A percentile compares a stretch with the other conserved stretches of the same genome.
phyloP scores from a whole-genome alignment of 1,140 invertebrate genomes.

The Drosophila kurseongensis region DNA sequence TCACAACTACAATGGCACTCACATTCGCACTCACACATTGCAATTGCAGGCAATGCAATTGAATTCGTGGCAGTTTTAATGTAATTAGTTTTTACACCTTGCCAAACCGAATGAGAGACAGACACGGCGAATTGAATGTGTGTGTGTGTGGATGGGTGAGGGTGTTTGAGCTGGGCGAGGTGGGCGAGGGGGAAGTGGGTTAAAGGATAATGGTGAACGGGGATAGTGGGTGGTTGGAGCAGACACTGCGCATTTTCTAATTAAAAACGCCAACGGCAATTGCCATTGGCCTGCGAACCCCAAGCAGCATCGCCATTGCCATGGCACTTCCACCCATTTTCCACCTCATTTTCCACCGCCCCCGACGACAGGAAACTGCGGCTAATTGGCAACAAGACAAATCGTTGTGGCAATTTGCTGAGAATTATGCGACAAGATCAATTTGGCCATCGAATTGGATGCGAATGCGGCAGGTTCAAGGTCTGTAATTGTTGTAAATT shows the following conservation, averaged over 20 bases:
- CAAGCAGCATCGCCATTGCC: conserved; percentile 5
- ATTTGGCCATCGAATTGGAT: conserved; percentile 55
- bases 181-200: neutral
- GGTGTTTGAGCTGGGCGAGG: neutral
- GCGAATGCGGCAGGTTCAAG: conserved; percentile 61
- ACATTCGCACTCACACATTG: conserved; percentile 13
- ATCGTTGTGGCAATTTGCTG: conserved; percentile 72
- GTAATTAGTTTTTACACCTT: conserved; percentile 82
- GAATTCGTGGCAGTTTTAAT: conserved; percentile 82
- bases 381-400: conserved; percentile 81
- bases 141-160: neutral
- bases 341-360: conserved; percentile 12
- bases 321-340: conserved; percentile 18
- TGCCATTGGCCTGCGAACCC: conserved; percentile 59
- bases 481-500: conserved; percentile 56
- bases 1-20: neutral
- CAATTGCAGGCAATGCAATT: conserved; percentile 70
- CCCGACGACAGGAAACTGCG: conserved; percentile 29
- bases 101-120: conserved; percentile 48
- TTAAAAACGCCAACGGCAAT: conserved; percentile 77
- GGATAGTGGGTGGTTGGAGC: neutral
- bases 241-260: conserved; percentile 69
- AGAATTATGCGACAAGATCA: conserved; percentile 80
- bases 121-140: conserved; percentile 40
- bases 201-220: neutral